Evolutionary conservation across 1,140 invertebrate species (phyloP).

Genomic region (Bombus haemorrhoidalis): DNA sequence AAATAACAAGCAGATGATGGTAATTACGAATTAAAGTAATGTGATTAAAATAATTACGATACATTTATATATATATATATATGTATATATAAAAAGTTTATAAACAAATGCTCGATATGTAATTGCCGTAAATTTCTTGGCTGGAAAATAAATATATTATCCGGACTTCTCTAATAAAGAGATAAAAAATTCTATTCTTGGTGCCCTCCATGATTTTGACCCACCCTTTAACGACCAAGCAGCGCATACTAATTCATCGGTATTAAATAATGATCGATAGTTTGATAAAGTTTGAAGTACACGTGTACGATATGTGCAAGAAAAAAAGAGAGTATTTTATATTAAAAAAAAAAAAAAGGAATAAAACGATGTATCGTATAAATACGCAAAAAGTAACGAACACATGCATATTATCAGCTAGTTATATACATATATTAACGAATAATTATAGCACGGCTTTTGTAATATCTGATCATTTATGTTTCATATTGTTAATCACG

Average conservation of each 20-base stretch:
- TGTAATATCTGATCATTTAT: neutral
- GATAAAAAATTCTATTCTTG: slow-evolving; percentile 6
- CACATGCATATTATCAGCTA: neutral
- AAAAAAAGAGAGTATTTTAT: slow-evolving; percentile 1
- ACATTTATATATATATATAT: neutral
- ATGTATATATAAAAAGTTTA: neutral
- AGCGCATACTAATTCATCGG: slow-evolving; percentile 35
- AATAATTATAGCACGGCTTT: neutral
- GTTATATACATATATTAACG: neutral
- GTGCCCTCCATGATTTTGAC: slow-evolving; percentile 18
- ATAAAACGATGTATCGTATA: neutral
- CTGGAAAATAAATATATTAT: neutral
- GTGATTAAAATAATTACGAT: neutral
- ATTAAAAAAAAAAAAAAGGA: neutral
- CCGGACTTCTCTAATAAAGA: neutral
- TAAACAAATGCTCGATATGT: neutral
- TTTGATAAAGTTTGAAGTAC: slow-evolving; percentile 25
- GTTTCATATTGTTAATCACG: neutral
- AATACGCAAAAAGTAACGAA: neutral
- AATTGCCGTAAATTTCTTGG: neutral
- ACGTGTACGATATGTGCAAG: neutral
- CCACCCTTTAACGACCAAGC: slow-evolving; percentile 32
- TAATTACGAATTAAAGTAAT: too few relatives aligned
- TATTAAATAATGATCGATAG: slow-evolving; percentile 34
- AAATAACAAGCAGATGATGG: neutral